These are phyloP conservation scores for Aphelenchoides bicaudatus DNA, from an alignment of 2,888 invertebrate genomes.

Conservation along the genomic window DNA sequence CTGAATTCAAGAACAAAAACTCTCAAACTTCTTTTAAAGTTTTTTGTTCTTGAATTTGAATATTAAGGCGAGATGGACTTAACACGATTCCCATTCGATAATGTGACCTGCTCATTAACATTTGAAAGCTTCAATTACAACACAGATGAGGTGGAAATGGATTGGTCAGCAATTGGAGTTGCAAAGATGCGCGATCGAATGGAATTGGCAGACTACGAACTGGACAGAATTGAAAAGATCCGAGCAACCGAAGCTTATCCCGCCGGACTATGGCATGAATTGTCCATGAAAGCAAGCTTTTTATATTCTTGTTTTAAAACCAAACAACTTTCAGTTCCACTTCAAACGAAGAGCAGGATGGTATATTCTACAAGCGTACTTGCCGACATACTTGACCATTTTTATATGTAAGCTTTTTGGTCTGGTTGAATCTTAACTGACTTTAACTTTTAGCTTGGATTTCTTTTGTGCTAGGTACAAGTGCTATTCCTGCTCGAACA, in stretches of 20 bases:
- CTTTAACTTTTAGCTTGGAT: slow-evolving; percentile 56
- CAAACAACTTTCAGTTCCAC: too few relatives aligned
- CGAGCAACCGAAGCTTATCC: slow-evolving; percentile 54
- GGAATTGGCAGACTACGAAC: slow-evolving; percentile 60
- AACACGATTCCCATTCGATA: slow-evolving; percentile 58
- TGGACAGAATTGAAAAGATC: slow-evolving; percentile 46
- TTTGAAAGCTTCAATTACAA: slow-evolving; percentile 61
- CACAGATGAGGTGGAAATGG: slow-evolving; percentile 60
- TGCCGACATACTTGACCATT: slow-evolving; percentile 57
- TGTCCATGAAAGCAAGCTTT: slow-evolving; percentile 59
- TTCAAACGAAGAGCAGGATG: slow-evolving; percentile 59
- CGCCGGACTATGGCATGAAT: slow-evolving; percentile 60
- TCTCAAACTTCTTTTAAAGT: too few relatives aligned
- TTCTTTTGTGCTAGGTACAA: slow-evolving; percentile 58
- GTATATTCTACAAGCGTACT: slow-evolving; percentile 60
- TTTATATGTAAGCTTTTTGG: slow-evolving; percentile 53
- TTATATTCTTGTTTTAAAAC: too few relatives aligned
- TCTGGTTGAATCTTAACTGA: slow-evolving; percentile 11
- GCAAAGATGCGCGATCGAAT: slow-evolving; percentile 58
- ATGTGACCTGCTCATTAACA: slow-evolving; percentile 59
- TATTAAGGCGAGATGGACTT: slow-evolving; percentile 21
- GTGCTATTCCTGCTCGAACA: slow-evolving; percentile 59
- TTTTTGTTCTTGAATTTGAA: slow-evolving; percentile 53
- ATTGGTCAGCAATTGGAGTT: slow-evolving; percentile 54
- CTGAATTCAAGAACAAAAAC: too few relatives aligned